Conservation (phyloP, 1,140 invertebrate species). For the Cyclargus thomasi region DNA sequence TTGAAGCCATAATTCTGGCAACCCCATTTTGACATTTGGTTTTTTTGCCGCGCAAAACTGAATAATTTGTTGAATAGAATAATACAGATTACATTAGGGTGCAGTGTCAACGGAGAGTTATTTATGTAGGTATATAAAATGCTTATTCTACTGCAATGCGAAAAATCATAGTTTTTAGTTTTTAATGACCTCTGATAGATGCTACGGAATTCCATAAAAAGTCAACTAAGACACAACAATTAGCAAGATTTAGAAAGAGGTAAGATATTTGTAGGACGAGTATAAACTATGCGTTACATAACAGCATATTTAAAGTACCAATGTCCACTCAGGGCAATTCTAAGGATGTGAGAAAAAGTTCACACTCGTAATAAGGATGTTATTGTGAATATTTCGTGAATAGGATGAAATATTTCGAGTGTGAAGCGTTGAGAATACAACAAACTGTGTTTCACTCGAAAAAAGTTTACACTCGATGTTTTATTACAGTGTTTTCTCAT, state of each 20-base stretch:
- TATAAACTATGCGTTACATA: too few species aligned
- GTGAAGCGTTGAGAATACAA: too few species aligned
- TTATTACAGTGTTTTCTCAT: not conserved
- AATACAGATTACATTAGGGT: constrained; percentile 47
- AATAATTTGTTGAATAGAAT: constrained; percentile 52
- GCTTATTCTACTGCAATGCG: not conserved
- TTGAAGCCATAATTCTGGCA: constrained; percentile 68
- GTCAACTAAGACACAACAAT: not conserved
- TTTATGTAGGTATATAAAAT: constrained; percentile 24
- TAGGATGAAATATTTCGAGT: too few species aligned
- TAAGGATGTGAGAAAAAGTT: too few species aligned
- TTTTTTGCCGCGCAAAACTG: constrained; percentile 58
- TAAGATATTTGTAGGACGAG: too few species aligned
- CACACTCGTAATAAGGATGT: too few species aligned
- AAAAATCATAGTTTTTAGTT: not conserved
- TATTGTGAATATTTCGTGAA: too few species aligned
- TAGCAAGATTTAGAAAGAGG: too few species aligned
- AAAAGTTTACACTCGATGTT: too few species aligned
- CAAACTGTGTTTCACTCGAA: too few species aligned
- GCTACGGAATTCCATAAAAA: too few species aligned
- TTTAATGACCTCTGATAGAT: too few species aligned
- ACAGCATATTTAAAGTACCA: not conserved
- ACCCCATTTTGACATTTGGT: constrained; percentile 68
- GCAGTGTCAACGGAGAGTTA: constrained; percentile 39
- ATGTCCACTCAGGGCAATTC: not conserved